phyloP scores from a whole-genome alignment of 2,113 vertebrate species.

The Drymodes brunneopygia region DNA sequence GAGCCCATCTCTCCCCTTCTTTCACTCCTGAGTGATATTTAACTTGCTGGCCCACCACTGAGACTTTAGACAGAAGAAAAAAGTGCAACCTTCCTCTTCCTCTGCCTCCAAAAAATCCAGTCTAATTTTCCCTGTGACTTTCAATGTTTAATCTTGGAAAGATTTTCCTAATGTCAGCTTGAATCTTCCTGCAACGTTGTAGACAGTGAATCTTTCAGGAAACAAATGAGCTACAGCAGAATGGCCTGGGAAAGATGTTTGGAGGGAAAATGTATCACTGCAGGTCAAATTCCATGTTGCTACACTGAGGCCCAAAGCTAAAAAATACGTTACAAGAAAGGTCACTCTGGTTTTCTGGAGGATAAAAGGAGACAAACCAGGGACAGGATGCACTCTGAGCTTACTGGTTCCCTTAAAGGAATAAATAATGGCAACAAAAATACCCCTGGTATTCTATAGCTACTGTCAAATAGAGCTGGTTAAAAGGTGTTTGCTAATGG shows the following conservation, averaged over 20 bases:
- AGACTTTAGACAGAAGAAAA: not conserved
- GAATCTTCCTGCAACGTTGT: not conserved
- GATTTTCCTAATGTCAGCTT: not conserved
- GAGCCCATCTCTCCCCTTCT: not conserved
- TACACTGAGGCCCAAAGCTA: not conserved
- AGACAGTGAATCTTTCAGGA: not conserved
- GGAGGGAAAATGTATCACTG: not conserved
- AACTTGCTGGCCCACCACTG: not conserved
- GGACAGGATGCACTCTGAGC: not conserved
- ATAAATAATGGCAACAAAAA: not conserved
- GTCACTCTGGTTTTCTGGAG: not conserved
- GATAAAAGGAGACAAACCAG: not conserved
- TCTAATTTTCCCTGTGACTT: not conserved
- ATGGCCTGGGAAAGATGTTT: not conserved
- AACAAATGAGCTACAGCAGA: not conserved
- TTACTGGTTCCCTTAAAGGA: not conserved
- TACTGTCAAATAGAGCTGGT: not conserved
- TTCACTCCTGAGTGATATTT: not conserved
- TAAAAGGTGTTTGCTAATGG: not conserved
- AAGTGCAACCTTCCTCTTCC: not conserved
- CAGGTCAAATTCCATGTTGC: not conserved
- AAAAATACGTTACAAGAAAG: not conserved
- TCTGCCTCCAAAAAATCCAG: not conserved
- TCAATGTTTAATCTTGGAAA: not conserved
- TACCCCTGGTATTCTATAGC: not conserved